Base-by-base conservation (phyloP, 2,113 vertebrate genomes). In the Oncorhynchus clarkii region DNA sequence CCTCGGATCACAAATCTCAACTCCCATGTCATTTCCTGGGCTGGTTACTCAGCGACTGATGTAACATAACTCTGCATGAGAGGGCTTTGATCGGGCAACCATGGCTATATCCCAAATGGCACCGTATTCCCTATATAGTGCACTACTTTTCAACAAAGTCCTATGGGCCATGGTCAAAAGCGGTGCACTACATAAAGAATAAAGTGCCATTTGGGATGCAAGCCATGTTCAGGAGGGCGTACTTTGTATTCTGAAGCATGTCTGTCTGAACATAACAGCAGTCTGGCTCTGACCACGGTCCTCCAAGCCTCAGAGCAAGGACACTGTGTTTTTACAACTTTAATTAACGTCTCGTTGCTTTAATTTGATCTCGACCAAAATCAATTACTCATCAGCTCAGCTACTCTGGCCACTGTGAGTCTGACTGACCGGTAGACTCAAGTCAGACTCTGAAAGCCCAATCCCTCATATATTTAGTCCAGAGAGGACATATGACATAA, bases 301-400 rank as follows among this genome's bases (percentile, higher is more conserved):
- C 81, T 59, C 54, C 1, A 34, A 71, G 83, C 88, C 88, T 71
- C 0, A 77, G 51, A 88, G 88, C 88, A 91, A 88, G 88, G 88
- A 82, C 86, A 67, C 66, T 9, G 54, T 9, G 60, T 65, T 71
- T 81, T 77, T 87, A 65, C 82, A 48, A 82, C 80, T 83, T 87
- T 87, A 88, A 89, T 91, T 91, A 89, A 82, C 67, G 29, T 83
- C 79, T 88, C 82, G 3, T 39, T 54, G 16, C 78, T 82, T 78
- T 89, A 78, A 88, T 87, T 86, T 75, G 79, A 82, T 75, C 67
- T 71, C 22, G 48, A 73, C 78, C 78, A 70, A 89, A 89, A 91
- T 91, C 87, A 88, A 91, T 91, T 70, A 82, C 80, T 84, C 85
- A 76, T 76, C 64, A 22, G 22, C 3, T 65, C 7, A 16, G 48